These are phyloP conservation scores for Cataglyphis livida DNA, from an alignment of 2,888 invertebrate genomes.

Conservation along the genomic window DNA sequence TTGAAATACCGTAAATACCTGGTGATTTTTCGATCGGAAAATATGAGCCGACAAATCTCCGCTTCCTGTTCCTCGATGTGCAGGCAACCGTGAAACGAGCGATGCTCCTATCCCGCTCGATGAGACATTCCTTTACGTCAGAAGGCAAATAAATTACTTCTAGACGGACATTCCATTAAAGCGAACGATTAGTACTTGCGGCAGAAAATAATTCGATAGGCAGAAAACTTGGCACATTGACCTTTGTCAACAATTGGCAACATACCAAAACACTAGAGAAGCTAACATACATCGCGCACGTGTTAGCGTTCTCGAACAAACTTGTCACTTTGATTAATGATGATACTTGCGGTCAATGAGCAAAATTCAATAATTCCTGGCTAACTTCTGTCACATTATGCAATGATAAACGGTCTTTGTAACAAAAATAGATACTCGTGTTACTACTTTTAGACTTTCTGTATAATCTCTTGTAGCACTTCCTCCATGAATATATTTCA, in stretches of 20 bases:
- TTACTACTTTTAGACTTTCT: neutral
- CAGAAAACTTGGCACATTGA: slow-evolving; percentile 24
- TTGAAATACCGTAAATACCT: slow-evolving; percentile 49
- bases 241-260: slow-evolving; percentile 67
- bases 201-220: slow-evolving; percentile 34
- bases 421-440: slow-evolving; percentile 2
- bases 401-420: slow-evolving; percentile 7
- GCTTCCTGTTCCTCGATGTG: slow-evolving; percentile 8
- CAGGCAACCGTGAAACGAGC: slow-evolving; percentile 20
- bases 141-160: slow-evolving; percentile 28
- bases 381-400: slow-evolving; percentile 11
- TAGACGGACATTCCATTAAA: neutral
- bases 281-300: slow-evolving; percentile 45
- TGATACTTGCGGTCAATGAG: slow-evolving; percentile 14
- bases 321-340: slow-evolving; percentile 65
- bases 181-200: slow-evolving; percentile 12
- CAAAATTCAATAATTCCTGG: slow-evolving; percentile 38
- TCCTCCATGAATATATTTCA: too few relatives aligned
- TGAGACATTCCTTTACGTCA: neutral
- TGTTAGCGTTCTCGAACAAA: slow-evolving; percentile 39
- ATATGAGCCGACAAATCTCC: slow-evolving; percentile 48
- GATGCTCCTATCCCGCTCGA: neutral
- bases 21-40: slow-evolving; percentile 57
- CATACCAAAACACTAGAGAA: slow-evolving; percentile 55
- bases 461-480: neutral